These are phyloP conservation scores for Drosophila histrio DNA, from an alignment of 2,888 invertebrate genomes.

Conservation along the genomic window DNA sequence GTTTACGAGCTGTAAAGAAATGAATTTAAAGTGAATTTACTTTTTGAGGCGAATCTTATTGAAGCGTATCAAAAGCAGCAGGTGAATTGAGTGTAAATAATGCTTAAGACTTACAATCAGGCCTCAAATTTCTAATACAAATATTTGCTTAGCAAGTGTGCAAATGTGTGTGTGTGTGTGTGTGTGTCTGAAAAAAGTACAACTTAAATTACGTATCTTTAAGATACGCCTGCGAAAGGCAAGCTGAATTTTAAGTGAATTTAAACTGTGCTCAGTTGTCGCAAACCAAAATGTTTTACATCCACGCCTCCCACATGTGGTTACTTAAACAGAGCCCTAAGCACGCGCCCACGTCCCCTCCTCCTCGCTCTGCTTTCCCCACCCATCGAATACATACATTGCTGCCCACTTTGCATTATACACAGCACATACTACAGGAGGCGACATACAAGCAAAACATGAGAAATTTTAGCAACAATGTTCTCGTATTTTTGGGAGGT, in stretches of 20 bases:
- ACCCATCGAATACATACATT: neutral
- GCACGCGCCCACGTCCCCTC: conserved; percentile 1
- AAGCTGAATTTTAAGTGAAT: conserved; percentile 22
- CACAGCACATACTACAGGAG: conserved; percentile 7
- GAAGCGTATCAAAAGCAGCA: conserved; percentile 21
- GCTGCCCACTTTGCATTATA: conserved; percentile 36
- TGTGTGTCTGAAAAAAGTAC: conserved; percentile 5
- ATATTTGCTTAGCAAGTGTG: conserved; percentile 9
- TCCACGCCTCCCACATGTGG: conserved; percentile 30
- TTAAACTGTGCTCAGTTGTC: conserved; percentile 32
- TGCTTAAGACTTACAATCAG: conserved; percentile 35
- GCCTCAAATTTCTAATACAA: conserved; percentile 29
- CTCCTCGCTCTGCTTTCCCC: neutral
- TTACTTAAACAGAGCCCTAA: conserved; percentile 11
- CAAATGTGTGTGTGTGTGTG: neutral
- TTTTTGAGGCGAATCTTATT: conserved; percentile 12
- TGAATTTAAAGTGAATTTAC: conserved; percentile 37
- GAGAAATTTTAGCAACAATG: conserved; percentile 55
- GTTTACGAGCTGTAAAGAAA: conserved; percentile 47
- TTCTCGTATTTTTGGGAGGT: conserved; percentile 35
- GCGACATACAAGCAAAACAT: conserved; percentile 23
- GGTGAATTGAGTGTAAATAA: conserved; percentile 65
- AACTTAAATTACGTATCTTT: conserved; percentile 31
- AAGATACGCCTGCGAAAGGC: conserved; percentile 2
- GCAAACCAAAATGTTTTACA: conserved; percentile 1